These are phyloP conservation scores for Drosophila athabasca DNA, from an alignment of 1,140 invertebrate genomes.

Conservation along the genomic window DNA sequence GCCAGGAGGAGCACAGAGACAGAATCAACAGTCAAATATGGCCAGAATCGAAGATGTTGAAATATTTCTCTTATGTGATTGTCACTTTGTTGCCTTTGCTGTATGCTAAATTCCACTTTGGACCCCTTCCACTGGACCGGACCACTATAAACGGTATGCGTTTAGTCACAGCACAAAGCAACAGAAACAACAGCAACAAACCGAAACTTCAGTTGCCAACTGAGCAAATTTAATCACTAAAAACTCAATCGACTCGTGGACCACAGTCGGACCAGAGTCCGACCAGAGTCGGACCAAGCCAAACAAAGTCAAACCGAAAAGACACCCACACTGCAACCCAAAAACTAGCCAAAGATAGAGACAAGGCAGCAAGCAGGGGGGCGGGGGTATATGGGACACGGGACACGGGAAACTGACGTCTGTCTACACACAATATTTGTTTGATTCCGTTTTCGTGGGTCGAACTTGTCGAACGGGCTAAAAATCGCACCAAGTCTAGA, in stretches of 20 bases:
- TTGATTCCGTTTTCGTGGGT: slow-evolving; percentile 72
- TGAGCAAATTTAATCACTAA: slow-evolving; percentile 64
- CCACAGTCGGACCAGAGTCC: too few species aligned
- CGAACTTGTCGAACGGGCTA: slow-evolving; percentile 73
- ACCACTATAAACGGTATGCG: slow-evolving; percentile 45
- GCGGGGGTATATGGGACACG: neutral
- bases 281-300: slow-evolving; percentile 1
- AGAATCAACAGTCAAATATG: slow-evolving; percentile 44
- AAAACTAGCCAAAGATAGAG: slow-evolving; percentile 56
- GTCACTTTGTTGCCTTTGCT: slow-evolving; percentile 28
- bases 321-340: slow-evolving; percentile 62
- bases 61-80: slow-evolving; percentile 22
- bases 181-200: slow-evolving; percentile 25
- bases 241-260: slow-evolving; percentile 60
- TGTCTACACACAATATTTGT: slow-evolving; percentile 57
- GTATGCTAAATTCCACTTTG: slow-evolving; percentile 18
- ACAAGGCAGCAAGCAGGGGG: slow-evolving; percentile 6
- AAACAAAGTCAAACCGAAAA: slow-evolving; percentile 47
- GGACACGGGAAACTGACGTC: neutral
- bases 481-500: slow-evolving; percentile 74
- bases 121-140: slow-evolving; percentile 1
- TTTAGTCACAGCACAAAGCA: slow-evolving; percentile 24
- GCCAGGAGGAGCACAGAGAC: too few species aligned
- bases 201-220: slow-evolving; percentile 43
- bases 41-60: slow-evolving; percentile 61